phyloP scores from a whole-genome alignment of 2,888 invertebrate species.

The Venusia cambrica region DNA sequence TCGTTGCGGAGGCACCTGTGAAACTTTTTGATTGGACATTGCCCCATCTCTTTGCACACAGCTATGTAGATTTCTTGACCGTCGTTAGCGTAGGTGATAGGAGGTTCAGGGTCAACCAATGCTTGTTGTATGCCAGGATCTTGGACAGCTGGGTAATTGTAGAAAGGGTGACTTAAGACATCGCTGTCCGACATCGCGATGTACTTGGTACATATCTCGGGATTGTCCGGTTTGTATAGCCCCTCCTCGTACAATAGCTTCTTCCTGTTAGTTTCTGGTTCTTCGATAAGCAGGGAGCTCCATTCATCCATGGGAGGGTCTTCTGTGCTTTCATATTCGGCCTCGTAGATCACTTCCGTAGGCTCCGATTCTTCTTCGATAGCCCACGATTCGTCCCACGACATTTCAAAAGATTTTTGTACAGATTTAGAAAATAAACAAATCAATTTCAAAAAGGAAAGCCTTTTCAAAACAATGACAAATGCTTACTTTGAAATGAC shows the following conservation, averaged over 20 bases:
- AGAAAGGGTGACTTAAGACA: conserved; percentile 55
- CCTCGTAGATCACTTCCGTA: conserved; percentile 23
- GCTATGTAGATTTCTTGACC: conserved; percentile 59
- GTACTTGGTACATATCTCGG: conserved; percentile 56
- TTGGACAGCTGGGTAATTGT: conserved; percentile 53
- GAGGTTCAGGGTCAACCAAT: conserved; percentile 40
- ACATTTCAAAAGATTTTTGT: conserved; percentile 12
- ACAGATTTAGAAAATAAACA: conserved; percentile 4
- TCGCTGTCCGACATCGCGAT: conserved; percentile 52
- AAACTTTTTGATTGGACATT: conserved; percentile 48
- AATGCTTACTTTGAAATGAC: too few relatives aligned
- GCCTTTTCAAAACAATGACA: too few relatives aligned
- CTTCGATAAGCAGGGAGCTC: conserved; percentile 49
- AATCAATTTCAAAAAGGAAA: conserved; percentile 10
- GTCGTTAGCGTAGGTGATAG: conserved; percentile 47
- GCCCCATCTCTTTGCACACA: conserved; percentile 54
- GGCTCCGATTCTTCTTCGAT: conserved; percentile 4
- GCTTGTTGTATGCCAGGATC: conserved; percentile 61
- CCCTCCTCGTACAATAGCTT: conserved; percentile 37
- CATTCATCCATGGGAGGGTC: conserved; percentile 59
- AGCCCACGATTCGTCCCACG: conserved; percentile 3
- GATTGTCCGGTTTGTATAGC: conserved; percentile 51
- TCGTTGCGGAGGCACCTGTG: conserved; percentile 42
- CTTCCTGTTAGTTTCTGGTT: conserved; percentile 41
- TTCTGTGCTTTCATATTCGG: conserved; percentile 42